A percentile compares a stretch with the other conserved stretches of the same genome.
These are phyloP conservation scores for Drosophila nr. perissopoda DNA, from an alignment of 2,888 invertebrate genomes.

Conservation along the genomic window DNA sequence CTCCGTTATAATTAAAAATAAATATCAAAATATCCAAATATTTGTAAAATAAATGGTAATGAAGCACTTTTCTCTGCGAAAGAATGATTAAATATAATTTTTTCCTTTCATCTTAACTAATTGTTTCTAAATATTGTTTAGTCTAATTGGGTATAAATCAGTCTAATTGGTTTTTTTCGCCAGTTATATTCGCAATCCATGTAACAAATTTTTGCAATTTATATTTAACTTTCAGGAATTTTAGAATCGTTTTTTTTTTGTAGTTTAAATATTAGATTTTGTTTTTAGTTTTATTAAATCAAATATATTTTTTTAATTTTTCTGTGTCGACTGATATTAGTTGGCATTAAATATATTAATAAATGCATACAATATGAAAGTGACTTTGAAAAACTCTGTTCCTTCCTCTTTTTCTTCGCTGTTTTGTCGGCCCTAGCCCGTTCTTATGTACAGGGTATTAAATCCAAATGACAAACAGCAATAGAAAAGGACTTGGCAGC, in stretches of 20 bases:
- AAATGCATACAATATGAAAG: neutral
- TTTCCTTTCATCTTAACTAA: neutral
- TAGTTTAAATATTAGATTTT: neutral
- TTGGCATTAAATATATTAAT: neutral
- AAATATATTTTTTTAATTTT: no score
- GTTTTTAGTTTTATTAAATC: neutral
- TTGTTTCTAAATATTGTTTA: neutral
- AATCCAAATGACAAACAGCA: constrained; percentile 24
- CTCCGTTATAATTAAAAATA: neutral
- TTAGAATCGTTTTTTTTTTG: neutral
- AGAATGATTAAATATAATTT: neutral
- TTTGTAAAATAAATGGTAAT: neutral
- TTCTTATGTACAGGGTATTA: constrained; percentile 19
- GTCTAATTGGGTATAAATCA: neutral
- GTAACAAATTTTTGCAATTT: no score
- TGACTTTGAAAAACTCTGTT: no score
- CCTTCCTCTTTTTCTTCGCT: no score
- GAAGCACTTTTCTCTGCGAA: neutral
- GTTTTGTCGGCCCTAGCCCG: neutral
- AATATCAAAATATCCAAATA: neutral
- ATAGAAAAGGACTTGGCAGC: constrained; percentile 24
- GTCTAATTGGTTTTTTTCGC: neutral
- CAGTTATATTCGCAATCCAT: neutral
- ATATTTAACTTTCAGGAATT: neutral
- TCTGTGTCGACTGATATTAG: neutral